These are phyloP conservation scores for Myodes glareolus DNA, from an alignment of 2,113 vertebrate species.

Conservation along the genomic window DNA sequence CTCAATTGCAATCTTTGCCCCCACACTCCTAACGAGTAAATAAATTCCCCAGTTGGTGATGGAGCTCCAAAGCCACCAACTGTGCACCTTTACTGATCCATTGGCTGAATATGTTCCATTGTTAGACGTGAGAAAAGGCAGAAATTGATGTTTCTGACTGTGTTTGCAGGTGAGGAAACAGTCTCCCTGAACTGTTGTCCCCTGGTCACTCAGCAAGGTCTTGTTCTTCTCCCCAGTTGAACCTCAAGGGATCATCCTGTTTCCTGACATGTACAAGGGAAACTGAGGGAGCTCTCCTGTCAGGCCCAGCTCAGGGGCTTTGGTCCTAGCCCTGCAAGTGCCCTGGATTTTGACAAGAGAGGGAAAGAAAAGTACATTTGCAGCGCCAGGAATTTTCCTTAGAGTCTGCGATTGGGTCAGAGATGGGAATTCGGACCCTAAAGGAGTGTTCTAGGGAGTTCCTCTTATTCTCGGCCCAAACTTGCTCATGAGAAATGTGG, in stretches of 20 bases:
- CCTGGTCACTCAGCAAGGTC: background rate
- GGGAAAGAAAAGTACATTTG: background rate
- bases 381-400: background rate
- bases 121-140: background rate
- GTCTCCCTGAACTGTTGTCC: background rate
- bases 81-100: background rate
- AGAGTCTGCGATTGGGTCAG: background rate
- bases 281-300: background rate
- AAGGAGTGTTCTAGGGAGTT: background rate
- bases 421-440: background rate
- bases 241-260: background rate
- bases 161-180: background rate
- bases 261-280: background rate
- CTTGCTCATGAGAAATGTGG: background rate
- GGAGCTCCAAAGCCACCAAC: background rate
- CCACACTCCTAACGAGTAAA: background rate
- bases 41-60: background rate
- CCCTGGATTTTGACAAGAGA: slow-evolving; percentile 6
- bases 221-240: background rate
- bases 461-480: background rate
- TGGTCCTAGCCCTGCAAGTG: background rate
- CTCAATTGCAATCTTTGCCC: too few relatives aligned
- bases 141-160: background rate
- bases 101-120: background rate
- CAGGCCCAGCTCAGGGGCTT: background rate